Evolutionary conservation across 2,113 vertebrate species (phyloP), one percentile per base, ranked within the genome.

Genomic region (pig (Sus scrofa)): DNA sequence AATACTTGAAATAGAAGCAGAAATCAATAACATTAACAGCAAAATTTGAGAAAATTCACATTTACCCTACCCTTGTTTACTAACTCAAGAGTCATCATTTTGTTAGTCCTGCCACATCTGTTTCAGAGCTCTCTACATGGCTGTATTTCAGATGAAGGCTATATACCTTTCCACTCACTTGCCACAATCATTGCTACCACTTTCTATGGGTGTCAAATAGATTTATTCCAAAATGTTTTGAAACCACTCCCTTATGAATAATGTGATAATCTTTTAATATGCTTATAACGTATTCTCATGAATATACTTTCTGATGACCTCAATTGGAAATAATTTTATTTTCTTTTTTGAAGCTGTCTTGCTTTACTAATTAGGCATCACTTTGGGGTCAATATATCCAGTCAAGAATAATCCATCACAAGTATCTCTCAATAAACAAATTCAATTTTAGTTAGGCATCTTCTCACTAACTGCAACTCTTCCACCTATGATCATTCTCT

Each of bases 61-160:
- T 71, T 60, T 27, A 22, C 81, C 3, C 3, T 26, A 34, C 8
- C 2, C 6, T 34, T 67, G n/a, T 39, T 27, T 16, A 65, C 24
- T 50, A 77, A 37, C 19, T 90, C 56, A 58, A 44, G 14, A 32
- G 7, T 30, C 2, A 14, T 26, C 32, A 27, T 58, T 16, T 20
- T 0, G 19, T 56, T 34, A 90, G 2, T 27, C 12, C 13, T 39
- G 12, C 16, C 15, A 22, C 0, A 4, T 39, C 11, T 10, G 11
- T 68, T 18, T 8, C 12, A 52, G 34, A 39, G 4, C 34, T 65
- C 52, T 37, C 24, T 2, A 50, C 1, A 8, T 71, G n/a, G 56
- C 11, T 32, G 18, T 74, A 0, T 6, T 1, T 27, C 30, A 60
- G 12, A 34, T 16, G 37, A 34, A 34, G 32, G 2, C 22, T 70